Base-by-base conservation (phyloP, 2,888 invertebrate genomes). In the Leptopilina myrica region DNA sequence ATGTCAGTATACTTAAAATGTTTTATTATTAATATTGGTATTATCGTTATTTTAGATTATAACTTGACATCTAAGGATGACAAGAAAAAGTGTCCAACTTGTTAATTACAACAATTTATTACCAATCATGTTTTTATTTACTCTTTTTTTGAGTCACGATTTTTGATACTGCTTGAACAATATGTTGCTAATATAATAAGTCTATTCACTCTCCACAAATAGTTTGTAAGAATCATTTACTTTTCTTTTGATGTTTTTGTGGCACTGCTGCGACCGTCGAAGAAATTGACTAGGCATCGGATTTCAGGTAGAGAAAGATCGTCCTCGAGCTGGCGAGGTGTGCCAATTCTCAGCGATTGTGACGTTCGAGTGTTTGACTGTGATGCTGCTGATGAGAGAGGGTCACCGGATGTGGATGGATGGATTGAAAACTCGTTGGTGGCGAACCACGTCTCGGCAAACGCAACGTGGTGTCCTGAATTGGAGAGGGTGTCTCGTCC, bases 331-430 rank as follows among this genome's bases (percentile, higher is more conserved):
- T 26, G 64, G 49, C 64, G 76, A 33, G 33, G 66, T 26, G n/a
- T 49, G 49, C 49, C 26, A 59, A 76, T 76, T 84, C 85, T 91
- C 90, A 91, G 90, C 90, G 91, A 87, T 91, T 90, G 80, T 90
- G 90, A 77, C 90, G 90, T 82, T 90, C 90, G 56, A 89, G 82
- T 11, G 87, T 82, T 65, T 86, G 86, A 67, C 80, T 82, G 78
- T 89, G 89, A 62, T 84, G 86, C 26, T 86, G 83, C 66, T 89
- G 89, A 76, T 89, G 89, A 9, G 86, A 85, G 64, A 90, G 80
- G 46, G 85, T 87, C 46, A 89, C 84, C 79, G 89, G 84, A 83
- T 89, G 90, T 33, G 86, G 85, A 81, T 90, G 89, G 40, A 88
- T 84, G 77, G 86, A 81, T 65, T 87, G 88, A 77, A 88, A 88